A percentile compares a stretch with the other conserved stretches of the same genome.
Evolutionary conservation across 1,140 invertebrate species (phyloP).

Genomic region (Teleopsis dalmanni): DNA sequence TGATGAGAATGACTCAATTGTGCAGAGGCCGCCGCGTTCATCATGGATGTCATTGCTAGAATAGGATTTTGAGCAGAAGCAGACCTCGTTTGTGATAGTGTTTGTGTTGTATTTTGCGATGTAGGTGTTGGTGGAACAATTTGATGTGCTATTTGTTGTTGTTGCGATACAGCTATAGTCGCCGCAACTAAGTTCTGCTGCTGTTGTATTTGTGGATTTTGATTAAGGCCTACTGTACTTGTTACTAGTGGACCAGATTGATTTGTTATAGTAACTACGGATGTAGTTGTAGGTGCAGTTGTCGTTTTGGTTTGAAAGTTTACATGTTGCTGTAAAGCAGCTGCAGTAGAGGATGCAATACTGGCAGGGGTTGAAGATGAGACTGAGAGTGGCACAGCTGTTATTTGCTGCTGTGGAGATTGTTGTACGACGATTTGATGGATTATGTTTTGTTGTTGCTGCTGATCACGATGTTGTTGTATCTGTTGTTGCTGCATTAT

Average conservation of each 20-base stretch:
- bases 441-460: slow-evolving; percentile 40
- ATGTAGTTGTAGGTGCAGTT: slow-evolving; percentile 21
- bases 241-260: slow-evolving; percentile 34
- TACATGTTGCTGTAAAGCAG: slow-evolving; percentile 5
- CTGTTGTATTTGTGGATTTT: slow-evolving; percentile 17
- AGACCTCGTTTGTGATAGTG: slow-evolving; percentile 11
- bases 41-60: slow-evolving; percentile 41
- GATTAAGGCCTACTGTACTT: slow-evolving; percentile 15
- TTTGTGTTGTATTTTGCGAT: slow-evolving; percentile 8
- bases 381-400: slow-evolving; percentile 44
- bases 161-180: slow-evolving; percentile 16
- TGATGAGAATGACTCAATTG: too few species aligned
- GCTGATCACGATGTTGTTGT: slow-evolving; percentile 31
- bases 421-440: slow-evolving; percentile 29
- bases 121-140: slow-evolving; percentile 14
- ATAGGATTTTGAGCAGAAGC: slow-evolving; percentile 34
- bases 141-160: slow-evolving; percentile 26
- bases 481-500: slow-evolving; percentile 25
- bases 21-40: slow-evolving; percentile 19
- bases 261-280: slow-evolving; percentile 37
- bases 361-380: slow-evolving; percentile 44
- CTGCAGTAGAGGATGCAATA: slow-evolving; percentile 32
- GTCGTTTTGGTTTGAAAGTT: slow-evolving; percentile 13
- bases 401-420: slow-evolving; percentile 30
- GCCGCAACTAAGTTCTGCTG: slow-evolving; percentile 18